phyloP scores from a whole-genome alignment of 2,797 vertebrate genomes.

The Thaleichthys pacificus region DNA sequence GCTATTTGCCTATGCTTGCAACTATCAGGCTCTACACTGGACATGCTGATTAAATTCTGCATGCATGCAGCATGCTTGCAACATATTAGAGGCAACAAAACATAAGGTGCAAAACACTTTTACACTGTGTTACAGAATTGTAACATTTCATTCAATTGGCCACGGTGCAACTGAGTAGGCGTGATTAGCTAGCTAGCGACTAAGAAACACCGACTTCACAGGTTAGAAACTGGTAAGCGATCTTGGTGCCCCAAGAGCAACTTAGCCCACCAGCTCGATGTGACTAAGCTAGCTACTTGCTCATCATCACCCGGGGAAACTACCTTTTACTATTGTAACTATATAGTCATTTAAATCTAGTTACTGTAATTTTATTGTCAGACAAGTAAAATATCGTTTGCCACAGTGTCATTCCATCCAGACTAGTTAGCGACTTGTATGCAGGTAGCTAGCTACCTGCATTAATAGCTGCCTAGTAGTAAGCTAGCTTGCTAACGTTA shows the following conservation, averaged over 20 bases:
- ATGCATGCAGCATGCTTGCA: background rate
- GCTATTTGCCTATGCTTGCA: background rate
- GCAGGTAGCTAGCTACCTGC: background rate
- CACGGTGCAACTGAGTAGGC: background rate
- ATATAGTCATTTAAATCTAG: too few species aligned
- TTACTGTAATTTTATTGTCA: too few species aligned
- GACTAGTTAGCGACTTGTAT: slow-evolving; percentile 1
- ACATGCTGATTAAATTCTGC: background rate
- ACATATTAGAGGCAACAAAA: background rate
- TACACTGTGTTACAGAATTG: background rate
- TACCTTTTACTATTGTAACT: background rate
- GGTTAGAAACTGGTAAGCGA: background rate
- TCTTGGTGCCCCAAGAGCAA: background rate
- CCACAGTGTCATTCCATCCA: background rate
- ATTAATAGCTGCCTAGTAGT: background rate
- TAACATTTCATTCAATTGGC: background rate
- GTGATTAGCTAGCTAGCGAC: background rate
- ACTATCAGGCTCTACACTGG: background rate
- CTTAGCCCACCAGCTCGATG: background rate
- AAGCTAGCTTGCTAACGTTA: background rate
- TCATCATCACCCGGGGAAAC: background rate
- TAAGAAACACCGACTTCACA: background rate
- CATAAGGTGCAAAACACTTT: background rate
- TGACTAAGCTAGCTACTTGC: background rate
- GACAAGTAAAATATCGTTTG: too few species aligned